These are phyloP conservation scores for Malaclemys terrapin DNA, from an alignment of 2,113 vertebrate species.

Conservation along the genomic window DNA sequence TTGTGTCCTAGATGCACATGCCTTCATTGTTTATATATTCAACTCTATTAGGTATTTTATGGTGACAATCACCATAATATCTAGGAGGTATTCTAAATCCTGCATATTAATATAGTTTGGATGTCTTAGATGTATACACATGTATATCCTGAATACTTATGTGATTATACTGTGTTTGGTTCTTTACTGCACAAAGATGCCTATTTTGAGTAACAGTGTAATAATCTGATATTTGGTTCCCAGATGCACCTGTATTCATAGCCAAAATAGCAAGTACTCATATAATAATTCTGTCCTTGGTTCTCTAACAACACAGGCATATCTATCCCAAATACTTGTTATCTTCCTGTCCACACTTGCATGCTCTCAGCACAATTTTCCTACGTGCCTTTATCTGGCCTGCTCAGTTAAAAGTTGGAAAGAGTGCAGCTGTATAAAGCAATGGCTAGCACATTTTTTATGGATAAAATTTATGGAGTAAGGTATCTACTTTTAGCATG, in stretches of 20 bases:
- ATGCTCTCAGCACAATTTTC: conserved; percentile 57
- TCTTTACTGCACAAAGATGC: neutral
- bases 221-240: neutral
- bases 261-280: neutral
- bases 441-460: conserved; percentile 83
- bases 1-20: neutral
- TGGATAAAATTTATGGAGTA: conserved; percentile 85
- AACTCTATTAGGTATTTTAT: neutral
- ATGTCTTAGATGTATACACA: neutral
- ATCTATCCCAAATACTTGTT: neutral
- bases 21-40: neutral
- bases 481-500: conserved; percentile 87
- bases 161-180: accelerated
- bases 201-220: accelerated
- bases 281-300: accelerated
- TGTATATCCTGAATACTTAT: neutral
- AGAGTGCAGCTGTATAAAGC: conserved; percentile 76
- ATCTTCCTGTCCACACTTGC: conserved; percentile 21
- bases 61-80: accelerated
- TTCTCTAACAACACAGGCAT: neutral
- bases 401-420: conserved; percentile 78
- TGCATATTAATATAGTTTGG: neutral
- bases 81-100: neutral
- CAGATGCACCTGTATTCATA: accelerated
- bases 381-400: conserved; percentile 53